Evolutionary conservation across 2,113 vertebrate species (phyloP).

Genomic region (Salvelinus fontinalis): DNA sequence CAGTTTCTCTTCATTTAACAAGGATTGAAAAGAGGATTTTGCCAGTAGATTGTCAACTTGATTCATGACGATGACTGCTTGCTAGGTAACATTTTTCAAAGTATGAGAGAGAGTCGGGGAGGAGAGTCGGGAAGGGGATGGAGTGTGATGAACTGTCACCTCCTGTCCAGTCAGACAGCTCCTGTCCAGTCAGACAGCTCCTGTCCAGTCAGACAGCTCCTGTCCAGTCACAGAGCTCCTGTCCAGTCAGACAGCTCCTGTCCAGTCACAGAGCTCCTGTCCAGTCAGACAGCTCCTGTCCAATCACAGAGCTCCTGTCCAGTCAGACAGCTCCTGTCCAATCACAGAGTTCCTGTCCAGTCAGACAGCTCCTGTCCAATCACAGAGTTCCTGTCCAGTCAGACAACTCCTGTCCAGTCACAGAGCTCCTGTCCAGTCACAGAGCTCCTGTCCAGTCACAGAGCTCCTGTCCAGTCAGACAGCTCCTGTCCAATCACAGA

Average conservation of each 20-base stretch:
- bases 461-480: neutral
- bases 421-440: neutral
- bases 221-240: too few species aligned
- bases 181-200: neutral
- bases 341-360: too few species aligned
- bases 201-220: neutral
- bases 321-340: neutral
- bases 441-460: conserved; percentile 12
- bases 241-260: neutral
- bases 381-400: conserved; percentile 7
- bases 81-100: neutral
- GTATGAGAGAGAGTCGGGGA: neutral
- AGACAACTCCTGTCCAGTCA: neutral
- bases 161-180: neutral
- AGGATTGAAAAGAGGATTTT: too few species aligned
- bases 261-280: too few species aligned
- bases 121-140: conserved; percentile 18
- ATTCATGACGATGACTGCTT: too few species aligned
- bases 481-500: neutral
- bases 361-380: neutral
- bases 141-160: conserved; percentile 52
- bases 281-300: neutral
- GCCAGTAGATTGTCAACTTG: too few species aligned
- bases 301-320: conserved; percentile 24
- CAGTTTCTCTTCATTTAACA: too few species aligned